phyloP scores from a whole-genome alignment of 2,888 invertebrate species.

The Scaptodrosophila latifasciaeformis region DNA sequence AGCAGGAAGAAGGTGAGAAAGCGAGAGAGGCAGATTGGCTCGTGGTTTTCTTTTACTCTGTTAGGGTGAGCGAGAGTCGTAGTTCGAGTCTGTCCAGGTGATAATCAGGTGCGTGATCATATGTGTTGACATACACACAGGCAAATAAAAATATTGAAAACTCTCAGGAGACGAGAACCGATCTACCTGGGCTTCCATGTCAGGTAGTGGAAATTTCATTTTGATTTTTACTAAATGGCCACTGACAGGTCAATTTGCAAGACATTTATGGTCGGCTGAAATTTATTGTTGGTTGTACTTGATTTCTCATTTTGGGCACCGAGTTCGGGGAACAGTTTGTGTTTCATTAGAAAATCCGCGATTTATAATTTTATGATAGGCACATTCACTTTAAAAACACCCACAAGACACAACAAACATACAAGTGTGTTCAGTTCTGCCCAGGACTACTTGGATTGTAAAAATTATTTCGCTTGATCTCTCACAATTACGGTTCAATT shows the following conservation, averaged over 20 bases:
- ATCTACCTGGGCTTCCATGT: background rate
- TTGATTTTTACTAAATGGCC: conserved; percentile 45
- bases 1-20: background rate
- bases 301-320: conserved; percentile 22
- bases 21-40: conserved; percentile 15
- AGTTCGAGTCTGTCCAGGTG: conserved; percentile 41
- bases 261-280: conserved; percentile 23
- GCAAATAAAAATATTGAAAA: conserved; percentile 20
- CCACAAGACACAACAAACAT: conserved; percentile 24
- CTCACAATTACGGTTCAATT: too few species aligned
- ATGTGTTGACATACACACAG: conserved; percentile 43
- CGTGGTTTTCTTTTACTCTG: too few species aligned
- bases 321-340: conserved; percentile 40
- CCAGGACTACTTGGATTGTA: background rate
- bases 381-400: too few species aligned
- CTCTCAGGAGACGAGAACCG: background rate
- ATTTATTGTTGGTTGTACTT: background rate
- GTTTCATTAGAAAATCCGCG: conserved; percentile 40
- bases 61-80: conserved; percentile 44
- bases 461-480: too few species aligned
- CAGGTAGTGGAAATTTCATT: conserved; percentile 15
- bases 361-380: conserved; percentile 50
- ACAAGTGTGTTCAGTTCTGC: conserved; percentile 2
- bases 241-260: conserved; percentile 59
- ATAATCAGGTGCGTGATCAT: conserved; percentile 69